Conservation (phyloP, 2,797 vertebrate genomes). For the Cossypha heuglini region DNA sequence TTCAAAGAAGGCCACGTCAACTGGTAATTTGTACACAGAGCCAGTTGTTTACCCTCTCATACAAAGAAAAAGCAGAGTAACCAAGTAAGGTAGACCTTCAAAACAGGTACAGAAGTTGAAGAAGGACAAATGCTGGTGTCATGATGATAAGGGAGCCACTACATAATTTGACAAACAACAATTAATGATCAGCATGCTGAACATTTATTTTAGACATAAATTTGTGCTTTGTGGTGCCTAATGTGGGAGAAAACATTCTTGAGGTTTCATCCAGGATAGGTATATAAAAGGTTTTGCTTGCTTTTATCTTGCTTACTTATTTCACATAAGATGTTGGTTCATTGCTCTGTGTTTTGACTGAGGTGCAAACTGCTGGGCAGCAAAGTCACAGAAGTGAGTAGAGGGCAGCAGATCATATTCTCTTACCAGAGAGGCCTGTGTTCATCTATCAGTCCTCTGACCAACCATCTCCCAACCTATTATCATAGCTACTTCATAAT, state of each 20-base stretch:
- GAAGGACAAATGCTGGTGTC: background rate
- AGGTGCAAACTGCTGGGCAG: accelerated
- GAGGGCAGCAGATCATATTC: background rate
- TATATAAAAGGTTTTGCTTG: background rate
- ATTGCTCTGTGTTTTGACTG: background rate
- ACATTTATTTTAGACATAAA: background rate
- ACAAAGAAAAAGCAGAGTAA: background rate
- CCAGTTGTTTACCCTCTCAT: background rate
- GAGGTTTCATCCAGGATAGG: background rate
- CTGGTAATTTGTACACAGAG: background rate
- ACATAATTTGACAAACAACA: background rate
- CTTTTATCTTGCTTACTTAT: background rate
- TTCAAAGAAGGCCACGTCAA: background rate
- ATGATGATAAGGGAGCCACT: background rate
- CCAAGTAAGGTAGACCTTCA: background rate
- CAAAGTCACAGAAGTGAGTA: background rate
- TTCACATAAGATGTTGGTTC: background rate
- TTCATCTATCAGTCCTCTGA: background rate
- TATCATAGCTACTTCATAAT: background rate
- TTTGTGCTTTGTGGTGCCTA: background rate
- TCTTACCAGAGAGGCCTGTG: background rate
- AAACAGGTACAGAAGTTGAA: background rate
- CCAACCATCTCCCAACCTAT: background rate
- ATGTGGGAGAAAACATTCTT: background rate
- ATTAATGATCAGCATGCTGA: background rate